These are phyloP conservation scores for Hozukius guyotensis DNA, from an alignment of 2,797 vertebrate species.

Conservation along the genomic window DNA sequence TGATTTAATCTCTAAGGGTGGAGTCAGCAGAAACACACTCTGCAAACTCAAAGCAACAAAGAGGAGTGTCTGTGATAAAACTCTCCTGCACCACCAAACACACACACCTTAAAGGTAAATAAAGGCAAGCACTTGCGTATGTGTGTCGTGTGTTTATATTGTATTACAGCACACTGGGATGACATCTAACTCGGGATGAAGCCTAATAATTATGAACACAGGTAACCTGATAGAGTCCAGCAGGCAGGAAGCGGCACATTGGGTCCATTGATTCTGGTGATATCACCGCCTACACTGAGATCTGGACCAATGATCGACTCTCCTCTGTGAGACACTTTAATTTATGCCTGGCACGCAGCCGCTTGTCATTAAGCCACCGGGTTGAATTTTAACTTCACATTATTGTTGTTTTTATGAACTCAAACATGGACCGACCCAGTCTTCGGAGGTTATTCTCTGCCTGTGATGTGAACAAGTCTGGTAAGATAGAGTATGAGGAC, in stretches of 20 bases:
- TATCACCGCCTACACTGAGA: constrained; percentile 32
- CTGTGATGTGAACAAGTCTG: constrained; percentile 82
- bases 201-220: not conserved
- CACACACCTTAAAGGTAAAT: constrained; percentile 79
- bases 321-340: not conserved
- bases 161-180: not conserved
- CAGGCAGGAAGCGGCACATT: not conserved
- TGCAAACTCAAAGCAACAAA: constrained; percentile 21
- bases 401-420: not conserved
- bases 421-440: constrained; percentile 60
- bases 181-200: not conserved
- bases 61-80: constrained; percentile 62
- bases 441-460: constrained; percentile 70
- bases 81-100: constrained; percentile 1
- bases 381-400: not conserved
- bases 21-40: constrained; percentile 29
- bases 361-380: rapidly evolving
- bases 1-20: constrained; percentile 29
- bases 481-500: constrained; percentile 80
- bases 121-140: constrained; percentile 30
- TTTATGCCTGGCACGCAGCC: not conserved
- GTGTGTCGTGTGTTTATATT: not conserved
- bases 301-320: constrained; percentile 53
- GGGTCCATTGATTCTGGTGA: not conserved
- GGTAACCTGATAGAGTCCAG: not conserved